Evolutionary conservation across 2,888 invertebrate species (phyloP), one percentile per base, ranked within the genome.

Genomic region (Clunio marinus): DNA sequence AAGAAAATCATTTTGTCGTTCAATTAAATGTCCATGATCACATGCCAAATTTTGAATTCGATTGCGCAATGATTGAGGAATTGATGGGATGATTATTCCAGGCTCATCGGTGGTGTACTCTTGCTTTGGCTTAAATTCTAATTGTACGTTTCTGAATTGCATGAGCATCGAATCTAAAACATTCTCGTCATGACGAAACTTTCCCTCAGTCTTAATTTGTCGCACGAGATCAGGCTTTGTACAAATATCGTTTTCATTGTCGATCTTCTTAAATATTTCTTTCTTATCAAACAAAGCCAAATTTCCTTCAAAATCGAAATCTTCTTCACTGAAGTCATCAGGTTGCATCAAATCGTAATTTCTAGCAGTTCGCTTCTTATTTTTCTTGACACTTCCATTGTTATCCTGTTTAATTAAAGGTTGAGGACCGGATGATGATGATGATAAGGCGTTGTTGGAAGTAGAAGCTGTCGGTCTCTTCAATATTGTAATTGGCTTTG

Each of bases 281-380:
- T 86, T 80, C 80, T 95, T 95, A 80, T 95, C 89, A 80, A 96
- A 96, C 59, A 96, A 81, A 22, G 93, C 93, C 68, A 95, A 82
- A 81, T 95, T 96, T 71, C 92, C 93, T 76, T 96, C 95, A 82
- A 96, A 95, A 82, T 96, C 95, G 81, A 96, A 96, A 74, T 96
- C 95, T 75, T 88, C 76, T 58, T 76, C 74, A 69, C 78, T 72
- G 1, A 74, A 70, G 0, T 77, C 76, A 70, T 79, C 79, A 1
- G 58, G 66, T 15, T 66, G 51, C 66, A 66, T 66, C n/a, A 66
- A 15, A n/a, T 66, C 41, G 8, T 20, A 32, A 27, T 68, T 68
- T 15, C 37, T 68, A 13, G 17, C 4, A 2, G 15, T 68, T 13
- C 22, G 45, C 13, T 66, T 66, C 24, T 58, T 68, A 2, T 60